phyloP scores from a whole-genome alignment of 2,797 vertebrate species.

The Hyperoplus lanceolatus region DNA sequence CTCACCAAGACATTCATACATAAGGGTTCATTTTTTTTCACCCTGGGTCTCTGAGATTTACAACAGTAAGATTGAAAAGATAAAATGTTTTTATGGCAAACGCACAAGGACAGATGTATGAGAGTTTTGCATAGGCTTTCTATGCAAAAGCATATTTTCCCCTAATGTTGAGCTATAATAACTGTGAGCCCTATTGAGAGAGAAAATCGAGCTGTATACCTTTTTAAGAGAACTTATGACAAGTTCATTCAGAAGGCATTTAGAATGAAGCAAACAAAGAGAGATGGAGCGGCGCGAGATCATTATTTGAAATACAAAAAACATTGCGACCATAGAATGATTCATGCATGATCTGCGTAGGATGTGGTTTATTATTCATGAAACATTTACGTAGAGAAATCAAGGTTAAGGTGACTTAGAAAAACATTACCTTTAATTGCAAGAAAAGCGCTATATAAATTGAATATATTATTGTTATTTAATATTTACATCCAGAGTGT shows the following conservation, averaged over 20 bases:
- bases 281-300: not conserved
- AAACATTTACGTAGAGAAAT: slow-evolving; percentile 30
- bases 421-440: slow-evolving; percentile 29
- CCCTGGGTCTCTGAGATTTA: not conserved
- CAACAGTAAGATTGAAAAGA: not conserved
- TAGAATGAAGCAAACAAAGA: not conserved
- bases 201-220: not conserved
- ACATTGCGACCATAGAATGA: not conserved
- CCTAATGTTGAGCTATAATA: not conserved
- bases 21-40: slow-evolving; percentile 3
- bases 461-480: no score
- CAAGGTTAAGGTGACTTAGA: slow-evolving; percentile 3
- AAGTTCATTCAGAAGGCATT: not conserved
- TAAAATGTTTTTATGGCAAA: slow-evolving; percentile 3
- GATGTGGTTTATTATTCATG: slow-evolving; percentile 31
- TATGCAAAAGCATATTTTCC: not conserved
- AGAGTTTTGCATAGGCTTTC: slow-evolving; percentile 10
- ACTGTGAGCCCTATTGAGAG: not conserved
- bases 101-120: slow-evolving; percentile 30
- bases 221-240: not conserved
- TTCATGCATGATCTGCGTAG: slow-evolving; percentile 17
- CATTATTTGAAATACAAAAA: not conserved
- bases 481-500: not conserved
- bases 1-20: no score
- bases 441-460: not conserved